A percentile compares a stretch with the other conserved stretches of the same genome.
Evolutionary conservation across 2,888 invertebrate genomes (phyloP).

Genomic region (Agriotes lineatus): DNA sequence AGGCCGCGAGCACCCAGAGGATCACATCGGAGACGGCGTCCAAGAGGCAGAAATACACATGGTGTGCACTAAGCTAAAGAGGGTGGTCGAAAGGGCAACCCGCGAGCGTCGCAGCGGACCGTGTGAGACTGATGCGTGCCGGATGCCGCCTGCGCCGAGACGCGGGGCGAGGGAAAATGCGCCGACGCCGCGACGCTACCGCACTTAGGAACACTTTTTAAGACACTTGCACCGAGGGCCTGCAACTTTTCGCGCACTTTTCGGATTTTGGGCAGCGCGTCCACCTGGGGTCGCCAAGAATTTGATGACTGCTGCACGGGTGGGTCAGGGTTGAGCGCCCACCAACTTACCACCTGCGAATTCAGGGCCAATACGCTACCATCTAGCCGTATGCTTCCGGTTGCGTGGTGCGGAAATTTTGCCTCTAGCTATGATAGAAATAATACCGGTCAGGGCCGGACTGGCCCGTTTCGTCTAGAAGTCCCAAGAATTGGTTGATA

Average conservation of each 20-base stretch:
- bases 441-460: not conserved
- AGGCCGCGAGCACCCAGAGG: slow-evolving; percentile 32
- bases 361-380: slow-evolving; percentile 40
- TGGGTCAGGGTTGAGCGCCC: slow-evolving; percentile 34
- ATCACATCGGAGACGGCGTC: slow-evolving; percentile 42
- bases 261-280: not conserved
- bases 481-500: no score
- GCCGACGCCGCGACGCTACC: slow-evolving; percentile 53
- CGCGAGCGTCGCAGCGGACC: slow-evolving; percentile 49
- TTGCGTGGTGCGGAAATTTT: not conserved
- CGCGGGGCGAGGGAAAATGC: slow-evolving; percentile 48
- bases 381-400: slow-evolving; percentile 26
- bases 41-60: slow-evolving; percentile 52
- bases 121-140: slow-evolving; percentile 51
- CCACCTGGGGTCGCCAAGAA: not conserved
- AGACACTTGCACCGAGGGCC: slow-evolving; percentile 26
- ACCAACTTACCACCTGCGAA: slow-evolving; percentile 42
- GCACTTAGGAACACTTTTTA: slow-evolving; percentile 45
- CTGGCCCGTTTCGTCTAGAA: no score
- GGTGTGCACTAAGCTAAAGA: slow-evolving; percentile 52
- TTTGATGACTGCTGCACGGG: not conserved
- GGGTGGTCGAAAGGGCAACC: slow-evolving; percentile 43
- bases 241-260: not conserved
- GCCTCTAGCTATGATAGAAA: not conserved
- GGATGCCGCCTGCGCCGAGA: slow-evolving; percentile 48